phyloP scores from a whole-genome alignment of 2,113 vertebrate species.

The Panthera leo region DNA sequence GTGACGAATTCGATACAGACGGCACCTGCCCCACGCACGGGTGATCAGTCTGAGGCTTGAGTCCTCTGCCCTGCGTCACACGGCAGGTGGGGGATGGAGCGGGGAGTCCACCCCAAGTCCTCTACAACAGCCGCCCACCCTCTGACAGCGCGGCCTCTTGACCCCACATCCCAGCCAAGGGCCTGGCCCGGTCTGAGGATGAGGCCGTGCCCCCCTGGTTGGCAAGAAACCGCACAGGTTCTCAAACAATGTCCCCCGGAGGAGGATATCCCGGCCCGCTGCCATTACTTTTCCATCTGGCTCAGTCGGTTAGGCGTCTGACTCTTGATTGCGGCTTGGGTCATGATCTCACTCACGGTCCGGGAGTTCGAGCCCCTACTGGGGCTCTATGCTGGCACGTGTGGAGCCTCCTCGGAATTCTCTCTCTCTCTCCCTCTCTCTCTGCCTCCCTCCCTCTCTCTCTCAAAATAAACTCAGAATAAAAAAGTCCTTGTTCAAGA shows the following conservation, averaged over 20 bases:
- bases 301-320: no score
- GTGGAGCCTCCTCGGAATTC: no score
- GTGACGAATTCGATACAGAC: neutral
- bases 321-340: no score
- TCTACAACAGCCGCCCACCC: neutral
- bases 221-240: neutral
- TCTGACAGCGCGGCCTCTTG: accelerated
- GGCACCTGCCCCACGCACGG: neutral
- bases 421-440: no score
- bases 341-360: no score
- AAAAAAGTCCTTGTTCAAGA: neutral
- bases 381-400: no score
- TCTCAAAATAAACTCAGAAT: no score
- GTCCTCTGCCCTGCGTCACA: neutral
- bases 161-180: neutral
- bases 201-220: neutral
- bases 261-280: neutral
- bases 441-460: no score
- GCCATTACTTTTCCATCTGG: neutral
- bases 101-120: neutral
- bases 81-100: neutral
- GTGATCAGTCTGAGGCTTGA: neutral
- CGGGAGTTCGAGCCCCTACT: no score
- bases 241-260: neutral
- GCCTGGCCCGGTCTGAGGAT: neutral